Conservation (phyloP, 2,888 invertebrate species). For the Galerucella pusilla region DNA sequence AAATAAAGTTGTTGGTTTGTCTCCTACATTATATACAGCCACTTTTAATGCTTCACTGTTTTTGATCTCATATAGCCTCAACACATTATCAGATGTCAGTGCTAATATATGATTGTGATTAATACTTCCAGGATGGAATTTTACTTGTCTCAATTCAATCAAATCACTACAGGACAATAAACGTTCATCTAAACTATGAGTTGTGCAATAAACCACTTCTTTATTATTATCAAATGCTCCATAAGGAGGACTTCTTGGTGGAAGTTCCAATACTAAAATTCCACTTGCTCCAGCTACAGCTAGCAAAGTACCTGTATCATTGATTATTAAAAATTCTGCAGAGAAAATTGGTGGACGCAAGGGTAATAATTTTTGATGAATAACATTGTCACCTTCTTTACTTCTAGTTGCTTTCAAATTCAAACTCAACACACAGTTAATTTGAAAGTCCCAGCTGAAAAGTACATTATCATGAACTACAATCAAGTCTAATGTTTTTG, state of each 20-base stretch:
- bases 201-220: slow-evolving; percentile 75
- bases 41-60: slow-evolving; percentile 53
- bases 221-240: slow-evolving; percentile 77
- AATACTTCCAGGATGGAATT: slow-evolving; percentile 89
- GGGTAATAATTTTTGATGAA: slow-evolving; percentile 75
- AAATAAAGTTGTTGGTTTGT: slow-evolving; percentile 58
- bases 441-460: slow-evolving; percentile 75
- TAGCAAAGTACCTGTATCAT: slow-evolving; percentile 74
- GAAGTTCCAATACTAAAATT: slow-evolving; percentile 77
- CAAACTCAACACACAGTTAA: slow-evolving; percentile 73
- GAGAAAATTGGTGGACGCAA: slow-evolving; percentile 76
- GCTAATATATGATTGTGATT: slow-evolving; percentile 81
- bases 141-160: slow-evolving; percentile 77
- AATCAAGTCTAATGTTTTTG: slow-evolving; percentile 73
- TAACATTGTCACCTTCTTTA: slow-evolving; percentile 65
- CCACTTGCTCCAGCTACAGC: slow-evolving; percentile 79
- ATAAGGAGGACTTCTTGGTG: slow-evolving; percentile 76
- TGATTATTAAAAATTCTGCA: slow-evolving; percentile 75
- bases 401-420: slow-evolving; percentile 68
- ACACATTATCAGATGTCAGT: slow-evolving; percentile 85
- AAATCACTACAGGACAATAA: slow-evolving; percentile 76
- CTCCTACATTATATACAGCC: slow-evolving; percentile 58
- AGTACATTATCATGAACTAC: slow-evolving; percentile 75
- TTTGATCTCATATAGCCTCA: slow-evolving; percentile 69
- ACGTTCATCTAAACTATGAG: slow-evolving; percentile 78